Percentiles rank a stretch among this genome's conserved stretches.
These are phyloP conservation scores for Procambarus virginalis DNA, from an alignment of 1,140 invertebrate genomes.

Conservation along the genomic window DNA sequence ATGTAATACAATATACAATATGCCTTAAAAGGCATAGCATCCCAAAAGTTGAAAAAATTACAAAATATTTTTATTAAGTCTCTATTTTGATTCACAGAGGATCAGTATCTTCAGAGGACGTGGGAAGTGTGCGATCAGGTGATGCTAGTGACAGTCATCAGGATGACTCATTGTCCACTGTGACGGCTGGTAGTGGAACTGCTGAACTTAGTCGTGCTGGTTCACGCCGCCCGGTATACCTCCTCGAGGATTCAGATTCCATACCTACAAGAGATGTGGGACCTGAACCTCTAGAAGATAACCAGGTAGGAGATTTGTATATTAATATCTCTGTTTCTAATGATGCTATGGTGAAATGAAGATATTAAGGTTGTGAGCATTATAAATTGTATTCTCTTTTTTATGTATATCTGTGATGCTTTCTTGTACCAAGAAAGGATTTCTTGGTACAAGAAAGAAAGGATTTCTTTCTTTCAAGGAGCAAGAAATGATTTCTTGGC, in stretches of 20 bases:
- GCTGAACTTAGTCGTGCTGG: constrained; percentile 57
- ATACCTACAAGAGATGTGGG: constrained; percentile 53
- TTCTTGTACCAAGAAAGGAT: too few species aligned
- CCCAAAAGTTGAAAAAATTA: not conserved
- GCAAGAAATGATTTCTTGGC: too few species aligned
- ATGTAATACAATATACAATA: too few species aligned
- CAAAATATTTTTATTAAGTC: not conserved
- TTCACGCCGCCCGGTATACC: constrained; percentile 81
- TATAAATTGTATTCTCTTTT: too few species aligned
- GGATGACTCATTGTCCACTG: constrained; percentile 63
- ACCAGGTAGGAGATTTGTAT: constrained; percentile 31
- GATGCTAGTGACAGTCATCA: constrained; percentile 63
- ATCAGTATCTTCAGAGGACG: constrained; percentile 69
- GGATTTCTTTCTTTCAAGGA: too few species aligned
- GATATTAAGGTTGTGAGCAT: too few species aligned
- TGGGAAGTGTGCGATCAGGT: constrained; percentile 60
- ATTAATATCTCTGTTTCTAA: too few species aligned
- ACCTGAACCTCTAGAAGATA: constrained; percentile 37
- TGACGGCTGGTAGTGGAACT: constrained; percentile 36
- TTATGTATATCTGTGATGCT: too few species aligned
- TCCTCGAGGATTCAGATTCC: constrained; percentile 83
- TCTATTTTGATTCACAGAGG: constrained; percentile 45
- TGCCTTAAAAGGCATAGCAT: too few species aligned
- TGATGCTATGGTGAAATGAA: too few species aligned
- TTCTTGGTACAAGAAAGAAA: too few species aligned